Base-by-base conservation (phyloP, 2,888 invertebrate genomes). In the Sinhomidia bicolor region DNA sequence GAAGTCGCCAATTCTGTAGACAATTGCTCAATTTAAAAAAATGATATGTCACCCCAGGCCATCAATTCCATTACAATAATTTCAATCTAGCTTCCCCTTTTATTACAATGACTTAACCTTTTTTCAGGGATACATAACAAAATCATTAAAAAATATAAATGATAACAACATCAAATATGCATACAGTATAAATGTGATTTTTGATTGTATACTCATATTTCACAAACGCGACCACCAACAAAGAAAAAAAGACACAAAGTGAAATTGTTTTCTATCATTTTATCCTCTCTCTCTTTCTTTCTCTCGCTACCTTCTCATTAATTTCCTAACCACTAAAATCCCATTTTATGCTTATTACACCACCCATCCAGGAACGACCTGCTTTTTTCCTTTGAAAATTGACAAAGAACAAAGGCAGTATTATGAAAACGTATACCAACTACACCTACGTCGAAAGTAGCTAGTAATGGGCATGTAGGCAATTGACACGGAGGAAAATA, bases 61-160 rank as follows among this genome's bases (percentile, higher is more conserved):
- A 87, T 85, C 85, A 85, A 81, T 90, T 91, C 91, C 90, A 91
- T 91, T 91, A 90, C 89, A 88, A 89, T 89, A 89, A 90, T 91
- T 89, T 82, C 71, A 80, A 65, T 80, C 84, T 81, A 65, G 60
- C 82, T 51, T 85, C 81, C 68, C 44, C 71, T 32, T 62, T 44
- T 78, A 41, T 60, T 62, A n/a, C n/a, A n/a, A 44, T 60, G 20
- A 74, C 62, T 71, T 54, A 44, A 54, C 57, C 57, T 68, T 68
- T 60, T 32, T n/a, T n/a, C n/a, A n/a, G n/a, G n/a, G n/a, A n/a
- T 32, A 23, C 36, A 23, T 32, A 60, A 32, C 41, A 65, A 36
- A 17, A 68, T 41, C 17, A 9, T 26, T 2, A 12, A 26, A 9
- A 26, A 23, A 9, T 23, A 60, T 2, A 60, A 2, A 17, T 17